These are phyloP conservation scores for Piliocolobus tephrosceles DNA, from an alignment of 2,113 vertebrate species.

Conservation along the genomic window DNA sequence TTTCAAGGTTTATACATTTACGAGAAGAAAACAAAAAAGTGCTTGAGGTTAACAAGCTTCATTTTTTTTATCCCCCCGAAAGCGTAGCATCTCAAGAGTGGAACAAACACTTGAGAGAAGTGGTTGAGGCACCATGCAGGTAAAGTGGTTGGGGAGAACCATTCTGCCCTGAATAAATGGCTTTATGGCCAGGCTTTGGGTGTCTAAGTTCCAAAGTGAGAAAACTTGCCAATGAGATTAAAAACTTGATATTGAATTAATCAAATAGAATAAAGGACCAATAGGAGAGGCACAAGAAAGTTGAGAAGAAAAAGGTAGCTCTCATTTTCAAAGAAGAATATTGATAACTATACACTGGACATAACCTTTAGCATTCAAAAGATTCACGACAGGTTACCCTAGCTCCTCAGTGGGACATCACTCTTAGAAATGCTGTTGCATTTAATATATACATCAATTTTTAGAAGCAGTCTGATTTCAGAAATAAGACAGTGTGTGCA, in stretches of 20 bases:
- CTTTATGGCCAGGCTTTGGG: background rate
- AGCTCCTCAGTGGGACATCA: background rate
- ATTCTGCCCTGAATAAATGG: background rate
- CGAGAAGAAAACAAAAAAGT: background rate
- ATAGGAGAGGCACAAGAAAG: background rate
- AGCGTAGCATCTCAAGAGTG: background rate
- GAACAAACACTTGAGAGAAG: background rate
- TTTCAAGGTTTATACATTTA: background rate
- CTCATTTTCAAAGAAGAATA: background rate
- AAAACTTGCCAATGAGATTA: background rate
- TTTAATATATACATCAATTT: background rate
- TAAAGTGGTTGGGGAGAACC: background rate
- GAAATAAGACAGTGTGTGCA: background rate
- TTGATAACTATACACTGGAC: background rate
- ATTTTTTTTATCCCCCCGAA: background rate
- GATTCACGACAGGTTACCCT: background rate
- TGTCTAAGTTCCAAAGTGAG: background rate
- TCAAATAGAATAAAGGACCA: background rate
- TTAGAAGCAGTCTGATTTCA: background rate
- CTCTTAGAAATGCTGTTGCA: background rate
- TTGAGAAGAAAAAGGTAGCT: background rate
- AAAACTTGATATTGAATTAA: background rate
- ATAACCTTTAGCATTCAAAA: background rate
- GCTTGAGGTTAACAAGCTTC: background rate
- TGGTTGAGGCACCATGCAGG: background rate